Percentiles rank a stretch among this genome's conserved stretches.
phyloP scores from a whole-genome alignment of 2,113 vertebrate genomes.

The Corynorhinus townsendii region DNA sequence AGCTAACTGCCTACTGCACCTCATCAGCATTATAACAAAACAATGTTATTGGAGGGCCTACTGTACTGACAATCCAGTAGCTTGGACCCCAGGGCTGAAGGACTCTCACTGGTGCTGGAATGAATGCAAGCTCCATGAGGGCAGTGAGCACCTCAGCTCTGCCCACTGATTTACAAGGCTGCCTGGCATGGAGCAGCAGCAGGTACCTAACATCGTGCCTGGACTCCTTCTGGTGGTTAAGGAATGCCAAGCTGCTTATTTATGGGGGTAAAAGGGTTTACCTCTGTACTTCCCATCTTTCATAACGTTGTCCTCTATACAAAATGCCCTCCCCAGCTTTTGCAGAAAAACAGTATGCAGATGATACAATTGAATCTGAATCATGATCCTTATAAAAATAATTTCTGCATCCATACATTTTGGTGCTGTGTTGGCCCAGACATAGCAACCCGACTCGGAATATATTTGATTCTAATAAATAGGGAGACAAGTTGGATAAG shows the following conservation, averaged over 20 bases:
- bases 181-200: accelerated
- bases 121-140: accelerated
- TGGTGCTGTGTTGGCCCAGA: too few relatives aligned
- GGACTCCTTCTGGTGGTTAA: not conserved
- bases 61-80: not conserved
- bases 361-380: accelerated
- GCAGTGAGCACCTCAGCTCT: not conserved
- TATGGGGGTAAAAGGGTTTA: accelerated
- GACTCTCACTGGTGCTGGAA: not conserved
- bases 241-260: not conserved
- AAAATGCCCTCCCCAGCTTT: not conserved
- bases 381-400: not conserved
- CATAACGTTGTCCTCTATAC: not conserved
- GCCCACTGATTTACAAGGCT: not conserved
- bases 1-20: not conserved
- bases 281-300: not conserved
- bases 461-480: not conserved
- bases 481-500: not conserved
- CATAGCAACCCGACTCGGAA: not conserved
- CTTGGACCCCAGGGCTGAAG: not conserved
- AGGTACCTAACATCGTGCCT: accelerated
- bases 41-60: accelerated
- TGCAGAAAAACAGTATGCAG: not conserved
- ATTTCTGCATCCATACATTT: not conserved
- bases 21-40: not conserved